Base-by-base conservation (phyloP, 53 echinoderm and acorn worm genomes). In the Apostichopus leukothele region DNA sequence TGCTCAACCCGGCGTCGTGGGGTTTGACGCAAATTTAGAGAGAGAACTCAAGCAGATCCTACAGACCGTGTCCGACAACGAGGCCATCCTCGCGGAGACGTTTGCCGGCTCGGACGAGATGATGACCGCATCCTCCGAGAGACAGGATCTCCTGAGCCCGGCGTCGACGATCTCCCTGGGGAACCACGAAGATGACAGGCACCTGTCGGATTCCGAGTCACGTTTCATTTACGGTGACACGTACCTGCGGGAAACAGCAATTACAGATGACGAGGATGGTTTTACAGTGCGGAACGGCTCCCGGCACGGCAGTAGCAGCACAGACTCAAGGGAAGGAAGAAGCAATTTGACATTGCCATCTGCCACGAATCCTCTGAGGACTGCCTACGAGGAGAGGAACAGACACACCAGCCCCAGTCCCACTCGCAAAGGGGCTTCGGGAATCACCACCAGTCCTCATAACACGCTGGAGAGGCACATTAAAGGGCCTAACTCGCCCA, bases 11-110 rank as follows among this genome's bases (percentile, higher is more conserved):
- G 12, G 10, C 4, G 88, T 84, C 9, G 90, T 87, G 12, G 90
- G 74, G n/a, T 60, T 97, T 7, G 95, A 97, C 67, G 92, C 91
- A 63, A 92, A 86, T 20, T 90, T 97, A 3, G 95, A 97, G 67
- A 91, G 86, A 7, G 95, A 97, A 50, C 92, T 97, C 8, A 83
- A 92, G 83, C 93, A 97, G 89, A 97, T 97, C 50, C 89, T 97
- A 86, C 89, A 94, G 59, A 95, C 93, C 50, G 96, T 96, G 4
- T 93, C 96, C 0, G 85, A 88, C 27, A 94, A 96, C 25, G 92
- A 96, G 3, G 96, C 92, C 3, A 90, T 92, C 52, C 53, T 91
- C 78, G 79, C 68, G 13, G 96, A 96, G 89, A 94, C 90, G 0
- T 95, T 95, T 39, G 95, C 92, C 10, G 61, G 87, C 66, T 67